A percentile compares a stretch with the other conserved stretches of the same genome.
These are phyloP conservation scores for Tinamus guttatus DNA, from an alignment of 2,113 vertebrate genomes.

Conservation along the genomic window DNA sequence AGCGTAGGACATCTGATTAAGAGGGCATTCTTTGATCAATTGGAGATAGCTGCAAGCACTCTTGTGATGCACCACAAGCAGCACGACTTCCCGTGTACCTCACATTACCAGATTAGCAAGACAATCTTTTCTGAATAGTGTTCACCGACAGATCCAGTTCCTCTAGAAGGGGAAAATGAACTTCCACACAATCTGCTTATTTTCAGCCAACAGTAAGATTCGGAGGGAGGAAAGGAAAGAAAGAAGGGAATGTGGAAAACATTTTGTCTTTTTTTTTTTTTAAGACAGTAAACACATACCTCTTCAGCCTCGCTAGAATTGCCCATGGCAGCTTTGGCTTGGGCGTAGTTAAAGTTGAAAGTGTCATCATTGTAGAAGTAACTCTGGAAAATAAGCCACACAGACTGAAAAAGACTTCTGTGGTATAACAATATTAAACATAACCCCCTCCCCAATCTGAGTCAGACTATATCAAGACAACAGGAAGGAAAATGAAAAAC, in stretches of 20 bases:
- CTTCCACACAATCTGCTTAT: slow-evolving; percentile 14
- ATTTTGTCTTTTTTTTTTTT: background rate
- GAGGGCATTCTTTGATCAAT: slow-evolving; percentile 48
- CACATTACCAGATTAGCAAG: slow-evolving; percentile 44
- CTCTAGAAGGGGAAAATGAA: background rate
- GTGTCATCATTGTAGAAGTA: slow-evolving; percentile 97
- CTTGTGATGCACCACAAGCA: slow-evolving; percentile 25
- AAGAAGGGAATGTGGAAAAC: background rate
- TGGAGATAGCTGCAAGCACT: slow-evolving; percentile 43
- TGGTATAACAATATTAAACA: background rate
- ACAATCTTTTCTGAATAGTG: slow-evolving; percentile 40
- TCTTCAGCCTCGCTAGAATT: slow-evolving; percentile 94
- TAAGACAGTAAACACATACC: slow-evolving; percentile 76
- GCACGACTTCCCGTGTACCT: background rate
- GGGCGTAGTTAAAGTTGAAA: slow-evolving; percentile 98
- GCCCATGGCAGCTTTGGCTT: slow-evolving; percentile 93
- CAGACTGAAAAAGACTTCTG: background rate
- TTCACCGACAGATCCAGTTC: slow-evolving; percentile 19
- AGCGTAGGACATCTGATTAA: slow-evolving; percentile 19
- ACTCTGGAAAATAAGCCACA: slow-evolving; percentile 82
- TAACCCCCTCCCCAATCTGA: background rate
- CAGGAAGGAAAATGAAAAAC: slow-evolving; percentile 5
- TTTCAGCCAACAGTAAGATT: background rate
- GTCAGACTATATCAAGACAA: slow-evolving; percentile 14
- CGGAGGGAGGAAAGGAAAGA: background rate